phyloP scores from a whole-genome alignment of 2,888 invertebrate genomes.

The Fissipunctia ypsillon region DNA sequence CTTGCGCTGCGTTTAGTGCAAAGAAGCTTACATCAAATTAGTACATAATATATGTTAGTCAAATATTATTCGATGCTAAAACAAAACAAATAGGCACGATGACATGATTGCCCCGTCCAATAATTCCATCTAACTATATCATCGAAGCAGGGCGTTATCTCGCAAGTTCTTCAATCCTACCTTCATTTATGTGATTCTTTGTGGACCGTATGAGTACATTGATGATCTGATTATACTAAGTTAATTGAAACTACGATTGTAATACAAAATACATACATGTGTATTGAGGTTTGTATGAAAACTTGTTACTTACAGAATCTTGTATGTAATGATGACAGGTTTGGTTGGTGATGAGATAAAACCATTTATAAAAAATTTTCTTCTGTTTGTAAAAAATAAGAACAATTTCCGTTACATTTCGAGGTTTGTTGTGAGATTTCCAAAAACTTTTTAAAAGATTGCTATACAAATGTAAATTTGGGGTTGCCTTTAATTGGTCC shows the following conservation, averaged over 20 bases:
- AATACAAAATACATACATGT: slow-evolving; percentile 13
- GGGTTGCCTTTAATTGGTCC: not conserved
- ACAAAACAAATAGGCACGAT: slow-evolving; percentile 20
- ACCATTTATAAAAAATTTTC: not conserved
- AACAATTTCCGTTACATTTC: not conserved
- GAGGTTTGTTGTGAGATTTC: not conserved
- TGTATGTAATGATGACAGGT: slow-evolving; percentile 68
- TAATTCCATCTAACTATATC: slow-evolving; percentile 17
- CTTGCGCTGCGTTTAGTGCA: not conserved
- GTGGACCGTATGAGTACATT: slow-evolving; percentile 39
- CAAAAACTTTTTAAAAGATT: not conserved
- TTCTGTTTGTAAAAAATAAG: not conserved
- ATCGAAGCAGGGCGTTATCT: not conserved
- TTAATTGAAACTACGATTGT: slow-evolving; percentile 4
- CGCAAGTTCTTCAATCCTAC: not conserved
- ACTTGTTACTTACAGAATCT: slow-evolving; percentile 62
- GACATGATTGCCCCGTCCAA: not conserved
- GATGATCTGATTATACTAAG: slow-evolving; percentile 11
- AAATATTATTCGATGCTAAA: slow-evolving; percentile 1
- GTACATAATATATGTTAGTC: slow-evolving; percentile 18
- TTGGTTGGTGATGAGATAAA: slow-evolving; percentile 63
- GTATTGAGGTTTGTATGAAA: not conserved
- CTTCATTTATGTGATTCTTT: not conserved
- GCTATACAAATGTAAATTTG: too few species aligned
- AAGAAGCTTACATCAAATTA: slow-evolving; percentile 1